phyloP scores from a whole-genome alignment of 2,797 vertebrate genomes.

The Sebastolobus alascanus region DNA sequence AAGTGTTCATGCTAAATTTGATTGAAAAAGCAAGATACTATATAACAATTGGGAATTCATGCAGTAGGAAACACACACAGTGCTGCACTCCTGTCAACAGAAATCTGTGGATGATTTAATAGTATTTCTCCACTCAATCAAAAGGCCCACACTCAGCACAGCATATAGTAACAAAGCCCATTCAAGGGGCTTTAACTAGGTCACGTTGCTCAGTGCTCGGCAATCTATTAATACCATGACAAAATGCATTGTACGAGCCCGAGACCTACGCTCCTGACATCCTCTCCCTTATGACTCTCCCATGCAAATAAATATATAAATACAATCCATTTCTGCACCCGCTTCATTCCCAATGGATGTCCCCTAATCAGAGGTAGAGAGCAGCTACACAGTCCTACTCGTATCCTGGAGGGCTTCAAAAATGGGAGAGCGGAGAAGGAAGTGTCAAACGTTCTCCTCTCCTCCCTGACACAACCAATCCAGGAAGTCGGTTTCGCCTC shows the following conservation, averaged over 20 bases:
- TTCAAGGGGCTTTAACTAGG: constrained; percentile 74
- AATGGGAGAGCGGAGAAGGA: constrained; percentile 50
- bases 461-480: constrained; percentile 54
- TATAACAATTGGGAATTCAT: not conserved
- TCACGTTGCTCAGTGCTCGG: constrained; percentile 62
- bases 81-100: not conserved
- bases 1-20: not conserved
- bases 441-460: constrained; percentile 66
- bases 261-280: constrained; percentile 49
- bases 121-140: constrained; percentile 30
- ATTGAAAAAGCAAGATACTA: not conserved
- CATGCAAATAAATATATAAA: constrained; percentile 51
- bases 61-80: not conserved
- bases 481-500: constrained; percentile 56
- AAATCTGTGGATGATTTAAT: not conserved
- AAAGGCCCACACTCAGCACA: constrained; percentile 14
- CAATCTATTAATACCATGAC: constrained; percentile 74
- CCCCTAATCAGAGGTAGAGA: constrained; percentile 58
- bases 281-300: constrained; percentile 53
- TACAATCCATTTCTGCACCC: constrained; percentile 46
- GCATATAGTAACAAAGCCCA: constrained; percentile 42
- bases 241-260: constrained; percentile 57
- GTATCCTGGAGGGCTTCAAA: constrained; percentile 49
- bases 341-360: constrained; percentile 47
- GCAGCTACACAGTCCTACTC: constrained; percentile 28